Evolutionary conservation across 2,113 vertebrate species (phyloP), one percentile per base, ranked within the genome.

Genomic region (Pollachius pollachius): DNA sequence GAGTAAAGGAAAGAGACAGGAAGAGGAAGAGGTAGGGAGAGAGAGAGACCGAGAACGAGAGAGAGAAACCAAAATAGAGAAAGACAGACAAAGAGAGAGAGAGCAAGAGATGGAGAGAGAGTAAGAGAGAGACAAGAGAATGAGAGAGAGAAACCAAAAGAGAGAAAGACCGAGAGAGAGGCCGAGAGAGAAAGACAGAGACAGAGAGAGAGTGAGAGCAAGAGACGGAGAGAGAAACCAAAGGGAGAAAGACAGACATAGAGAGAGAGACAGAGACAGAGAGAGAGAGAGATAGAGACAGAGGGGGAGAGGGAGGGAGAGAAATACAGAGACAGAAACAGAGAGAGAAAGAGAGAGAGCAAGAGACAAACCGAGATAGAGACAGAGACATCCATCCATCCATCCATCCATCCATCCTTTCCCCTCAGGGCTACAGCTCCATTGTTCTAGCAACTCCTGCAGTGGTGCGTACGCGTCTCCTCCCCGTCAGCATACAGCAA

Each of bases 381-480:
- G 23, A 23, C 23, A 23, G 37, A 41, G 37, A 3, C 6, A 41
- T 41, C 37, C 37, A 41, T 41, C 11, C 37, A 41, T 4, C 37
- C 37, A 6, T 11, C 37, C 11, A 15, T 62, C 21, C 15, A 67
- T 82, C 61, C 65, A 2, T 23, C 23, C 23, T 23, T 2, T 23
- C 62, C 87, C 86, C 83, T 84, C 75, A 69, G 81, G 80, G 86
- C 83, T 69, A 62, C 84, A 81, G 76, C 78, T 80, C 76, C 82
- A 70, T 75, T 52, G 41, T 81, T 87, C 87, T 86, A 89, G 88
- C 85, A 87, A 90, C 87, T 82, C 77, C 65, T 69, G 76, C 80
- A 80, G 79, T 69, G 61, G 81, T 76, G 73, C 77, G 74, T 81
- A 75, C 30, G 63, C 66, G 69, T 7, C 41, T 80, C 78, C 74